phyloP scores from a whole-genome alignment of 2,113 vertebrate genomes.

The Candoia aspera region DNA sequence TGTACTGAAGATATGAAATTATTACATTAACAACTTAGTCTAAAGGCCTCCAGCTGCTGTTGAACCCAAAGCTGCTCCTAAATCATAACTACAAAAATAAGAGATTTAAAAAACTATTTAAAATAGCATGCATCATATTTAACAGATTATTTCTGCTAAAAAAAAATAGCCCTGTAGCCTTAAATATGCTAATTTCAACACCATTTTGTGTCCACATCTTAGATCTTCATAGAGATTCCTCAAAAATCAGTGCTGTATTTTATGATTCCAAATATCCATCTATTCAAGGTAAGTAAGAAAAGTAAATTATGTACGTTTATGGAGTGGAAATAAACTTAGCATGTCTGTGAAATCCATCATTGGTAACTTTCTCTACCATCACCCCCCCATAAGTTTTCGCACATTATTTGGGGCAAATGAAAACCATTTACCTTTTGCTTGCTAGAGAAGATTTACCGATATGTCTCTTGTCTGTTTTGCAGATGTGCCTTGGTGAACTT shows the following conservation, averaged over 20 bases:
- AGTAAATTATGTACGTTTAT: slow-evolving; percentile 50
- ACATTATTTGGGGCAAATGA: slow-evolving; percentile 55
- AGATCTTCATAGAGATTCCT: slow-evolving; percentile 47
- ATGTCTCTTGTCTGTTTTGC: slow-evolving; percentile 60
- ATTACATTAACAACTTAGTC: slow-evolving; percentile 37
- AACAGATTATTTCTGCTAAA: slow-evolving; percentile 42
- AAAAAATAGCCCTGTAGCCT: background rate
- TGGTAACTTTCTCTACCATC: slow-evolving; percentile 43
- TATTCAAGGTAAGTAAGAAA: slow-evolving; percentile 54
- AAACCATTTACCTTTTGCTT: slow-evolving; percentile 63
- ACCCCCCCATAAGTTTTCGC: slow-evolving; percentile 55
- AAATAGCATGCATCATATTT: slow-evolving; percentile 49
- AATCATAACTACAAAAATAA: slow-evolving; percentile 41
- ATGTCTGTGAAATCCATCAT: slow-evolving; percentile 58
- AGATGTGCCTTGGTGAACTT: slow-evolving; percentile 62
- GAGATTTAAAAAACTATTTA: slow-evolving; percentile 47
- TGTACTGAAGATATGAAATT: slow-evolving; percentile 47
- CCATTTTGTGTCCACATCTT: slow-evolving; percentile 56
- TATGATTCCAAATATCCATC: slow-evolving; percentile 38
- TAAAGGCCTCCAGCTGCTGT: slow-evolving; percentile 48
- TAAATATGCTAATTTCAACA: slow-evolving; percentile 53
- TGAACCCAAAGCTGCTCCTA: slow-evolving; percentile 52
- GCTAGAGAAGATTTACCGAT: slow-evolving; percentile 62
- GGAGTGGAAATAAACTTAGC: slow-evolving; percentile 57
- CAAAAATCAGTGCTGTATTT: slow-evolving; percentile 46